Base-by-base conservation (phyloP, 2,797 vertebrate genomes). In the Melanotaenia nigrans region DNA sequence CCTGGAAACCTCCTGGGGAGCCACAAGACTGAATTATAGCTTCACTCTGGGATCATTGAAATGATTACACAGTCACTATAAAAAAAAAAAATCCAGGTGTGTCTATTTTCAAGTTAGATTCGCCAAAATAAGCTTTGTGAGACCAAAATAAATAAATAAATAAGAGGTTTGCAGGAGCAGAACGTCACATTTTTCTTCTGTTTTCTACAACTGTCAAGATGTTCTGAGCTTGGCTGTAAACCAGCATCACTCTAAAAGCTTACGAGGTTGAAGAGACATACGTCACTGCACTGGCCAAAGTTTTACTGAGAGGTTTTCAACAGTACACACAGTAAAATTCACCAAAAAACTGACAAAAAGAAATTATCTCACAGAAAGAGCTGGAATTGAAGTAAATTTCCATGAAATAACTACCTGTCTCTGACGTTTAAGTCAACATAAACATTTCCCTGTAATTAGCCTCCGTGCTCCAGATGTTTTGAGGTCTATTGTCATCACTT, bases 1-100 rank as follows among this genome's bases (percentile, higher is more conserved):
- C 61, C 71, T 65, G 0, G 22, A 85, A 89, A 86, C 81, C 89
- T 87, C 89, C 73, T 36, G 82, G 82, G 89, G 65, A 85, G 80
- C 68, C 65, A 24, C 62, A 54, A 69, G 62, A 54, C 64, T 65
- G 80, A 82, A 65, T 72, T 80, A 73, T 85, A 87, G 72, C 61
- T 77, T 55, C 80, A 36, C 65, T 78, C 49, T 71, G 73, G 55
- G 66, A 78, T 78, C 14, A 40, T 54, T 76, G 42, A 58, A 77
- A 73, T 57, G 64, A 64, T 62, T 38, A 33, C 16, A 54, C 61
- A 35, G 72, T 57, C 61, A 32, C 67, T 74, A 65, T 62, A 64
- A 35, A 35, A 35, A 35, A 35, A 35, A 35, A 81, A 66, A 4
- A 57, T 49, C 53, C 28, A 71, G 42, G 33, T 42, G 70, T 0